Base-by-base conservation (phyloP, 1,140 invertebrate genomes). In the Brachionus rubens region DNA sequence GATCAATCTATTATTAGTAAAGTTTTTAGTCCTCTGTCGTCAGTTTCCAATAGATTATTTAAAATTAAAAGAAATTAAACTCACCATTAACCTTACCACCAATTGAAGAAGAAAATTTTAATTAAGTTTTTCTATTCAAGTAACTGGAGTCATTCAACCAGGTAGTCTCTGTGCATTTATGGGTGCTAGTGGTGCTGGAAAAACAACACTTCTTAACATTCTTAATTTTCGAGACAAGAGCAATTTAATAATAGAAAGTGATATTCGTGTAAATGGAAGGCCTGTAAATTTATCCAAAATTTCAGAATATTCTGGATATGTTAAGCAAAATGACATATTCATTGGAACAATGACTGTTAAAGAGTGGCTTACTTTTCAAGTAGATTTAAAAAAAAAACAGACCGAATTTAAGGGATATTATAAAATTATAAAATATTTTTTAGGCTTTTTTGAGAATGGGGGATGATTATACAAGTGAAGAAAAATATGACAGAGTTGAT, bases 351-450 rank as follows among this genome's bases (percentile, higher is more conserved):
- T 96, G n/a, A 96, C 93, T 0, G 92, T 94, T 2, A 87, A 87
- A 70, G 94, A 97, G 81, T 93, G 96, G 85, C 87, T 97, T 3
- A 87, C 90, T 10, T 96, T 96, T 81, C 93, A 94, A 91, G 92
- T 92, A 83, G 76, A 50, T 56, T 79, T 47, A 40, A 40, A 59
- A 12, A 14, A 14, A 16, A 76, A 70, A 36, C 9, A 36, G 33
- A 36, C 33, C 33, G 33, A 36, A 36, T n/a, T n/a, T n/a, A n/a
- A n/a, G 24, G 10, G 3, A 30, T 43, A 10, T 40, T 68, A 24
- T 19, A 26, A 76, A 28, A 14, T 75, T n/a, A 33, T 75, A 2
- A 48, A 43, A 1, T 28, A 16, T 30, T 21, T 80, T 82, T 72
- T 86, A 94, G 90, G 92, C 95, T 7, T 86, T 93, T 80, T 33